These are phyloP conservation scores for Polymixis lichenea DNA, from an alignment of 2,888 invertebrate species.

Conservation along the genomic window DNA sequence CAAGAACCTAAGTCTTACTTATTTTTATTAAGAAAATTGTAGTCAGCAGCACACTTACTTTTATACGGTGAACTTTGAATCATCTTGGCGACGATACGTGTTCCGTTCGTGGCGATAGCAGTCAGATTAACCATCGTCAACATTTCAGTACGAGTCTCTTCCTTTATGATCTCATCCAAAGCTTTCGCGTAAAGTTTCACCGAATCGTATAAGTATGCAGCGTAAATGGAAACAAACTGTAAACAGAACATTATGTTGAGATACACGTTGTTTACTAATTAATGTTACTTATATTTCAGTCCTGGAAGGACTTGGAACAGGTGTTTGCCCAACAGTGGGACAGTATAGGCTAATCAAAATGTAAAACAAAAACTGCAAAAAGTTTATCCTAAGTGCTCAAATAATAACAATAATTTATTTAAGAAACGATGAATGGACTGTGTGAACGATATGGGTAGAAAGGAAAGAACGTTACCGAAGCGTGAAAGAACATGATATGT, in stretches of 20 bases:
- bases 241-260: slow-evolving; percentile 64
- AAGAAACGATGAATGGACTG: no score
- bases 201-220: slow-evolving; percentile 98
- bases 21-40: neutral
- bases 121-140: slow-evolving; percentile 92
- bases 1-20: neutral
- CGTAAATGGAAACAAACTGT: slow-evolving; percentile 96
- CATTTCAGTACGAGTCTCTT: slow-evolving; percentile 84
- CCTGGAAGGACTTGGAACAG: no score
- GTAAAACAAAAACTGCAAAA: neutral
- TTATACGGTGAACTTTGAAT: slow-evolving; percentile 95
- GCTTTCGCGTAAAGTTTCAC: slow-evolving; percentile 97
- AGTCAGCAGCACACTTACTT: slow-evolving; percentile 92
- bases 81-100: slow-evolving; percentile 96
- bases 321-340: no score
- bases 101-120: slow-evolving; percentile 95
- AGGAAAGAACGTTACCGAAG: no score
- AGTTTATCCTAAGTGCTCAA: neutral
- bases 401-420: neutral
- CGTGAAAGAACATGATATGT: no score
- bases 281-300: neutral
- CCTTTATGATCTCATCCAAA: slow-evolving; percentile 93
- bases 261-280: neutral
- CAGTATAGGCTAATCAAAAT: no score
- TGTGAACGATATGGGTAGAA: no score